Base-by-base conservation (phyloP, 1,140 invertebrate genomes). In the Schmidtea mediterranea region DNA sequence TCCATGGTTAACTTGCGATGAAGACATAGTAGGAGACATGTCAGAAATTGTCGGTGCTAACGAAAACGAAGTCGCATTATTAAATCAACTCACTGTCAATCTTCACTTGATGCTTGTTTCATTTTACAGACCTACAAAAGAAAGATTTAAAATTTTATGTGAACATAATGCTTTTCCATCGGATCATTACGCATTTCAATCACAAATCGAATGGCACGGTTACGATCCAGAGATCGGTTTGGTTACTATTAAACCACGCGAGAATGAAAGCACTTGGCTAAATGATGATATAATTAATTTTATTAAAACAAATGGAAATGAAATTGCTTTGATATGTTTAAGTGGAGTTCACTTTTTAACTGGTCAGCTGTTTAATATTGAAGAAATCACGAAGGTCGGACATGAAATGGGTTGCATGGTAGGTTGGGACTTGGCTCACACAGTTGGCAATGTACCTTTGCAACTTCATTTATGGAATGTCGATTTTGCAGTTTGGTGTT, bases 401-500 rank as follows among this genome's bases (percentile, higher is more conserved):
- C 68, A 74, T 24, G 51, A 57, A 38, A 66, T 71, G 65, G 73
- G 72, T 2, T 73, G 72, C 54, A 56, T 68, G 13, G 71, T 76
- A 19, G 73, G 73, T 2, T 75, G 69, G 61, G 75, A 76, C 58
- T 55, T 74, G 38, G 74, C 74, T 8, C 74, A 75, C 63, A 72
- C 73, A 18, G 65, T 69, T 16, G 74, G 73, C 1, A 76, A 76
- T 59, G 69, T 75, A 0, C 59, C 66, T 18, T 51, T 75, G 5
- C 49, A 66, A 36, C 58, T 75, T 0, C 69, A 75, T 57, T 68
- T 73, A 36, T 76, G 75, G 74, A 59, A 66, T 49, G 72, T 75
- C 0, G 74, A 75, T 58, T 76, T 75, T 63, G 74, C 73, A 13
- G 67, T 65, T 52, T 76, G 74, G 74, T 76, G 75, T 57, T 66